These are phyloP conservation scores for Cepaea nemoralis DNA, from an alignment of 1,140 invertebrate genomes.

Conservation along the genomic window DNA sequence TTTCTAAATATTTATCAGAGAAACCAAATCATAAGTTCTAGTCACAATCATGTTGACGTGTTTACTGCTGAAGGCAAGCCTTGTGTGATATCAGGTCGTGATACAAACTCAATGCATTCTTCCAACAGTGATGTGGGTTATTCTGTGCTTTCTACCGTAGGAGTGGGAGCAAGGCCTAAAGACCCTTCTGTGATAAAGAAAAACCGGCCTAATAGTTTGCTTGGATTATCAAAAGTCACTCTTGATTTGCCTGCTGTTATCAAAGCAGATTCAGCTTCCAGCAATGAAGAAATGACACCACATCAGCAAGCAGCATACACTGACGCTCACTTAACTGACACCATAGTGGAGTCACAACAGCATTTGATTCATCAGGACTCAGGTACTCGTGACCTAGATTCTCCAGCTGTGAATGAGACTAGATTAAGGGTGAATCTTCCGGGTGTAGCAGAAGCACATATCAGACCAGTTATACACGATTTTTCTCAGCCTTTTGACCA, in stretches of 20 bases:
- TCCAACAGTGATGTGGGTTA: not conserved
- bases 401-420: not conserved
- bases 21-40: slow-evolving; percentile 16
- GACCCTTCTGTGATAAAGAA: slow-evolving; percentile 50
- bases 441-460: not conserved
- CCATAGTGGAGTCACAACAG: not conserved
- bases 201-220: slow-evolving; percentile 58
- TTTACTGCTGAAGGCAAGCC: not conserved
- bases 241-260: slow-evolving; percentile 42
- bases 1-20: too few species aligned
- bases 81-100: too few species aligned
- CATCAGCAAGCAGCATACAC: not conserved
- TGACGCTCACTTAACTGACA: not conserved
- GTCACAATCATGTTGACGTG: not conserved
- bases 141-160: slow-evolving; percentile 19
- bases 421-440: not conserved
- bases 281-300: not conserved
- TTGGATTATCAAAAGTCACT: slow-evolving; percentile 58
- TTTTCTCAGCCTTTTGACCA: slow-evolving; percentile 1
- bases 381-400: not conserved
- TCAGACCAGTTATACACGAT: slow-evolving; percentile 14
- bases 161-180: slow-evolving; percentile 59
- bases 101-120: not conserved
- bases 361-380: not conserved
- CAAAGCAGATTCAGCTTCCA: not conserved